Conservation (phyloP, 2,888 invertebrate genomes). For the Pristionchus fissidentatus region DNA sequence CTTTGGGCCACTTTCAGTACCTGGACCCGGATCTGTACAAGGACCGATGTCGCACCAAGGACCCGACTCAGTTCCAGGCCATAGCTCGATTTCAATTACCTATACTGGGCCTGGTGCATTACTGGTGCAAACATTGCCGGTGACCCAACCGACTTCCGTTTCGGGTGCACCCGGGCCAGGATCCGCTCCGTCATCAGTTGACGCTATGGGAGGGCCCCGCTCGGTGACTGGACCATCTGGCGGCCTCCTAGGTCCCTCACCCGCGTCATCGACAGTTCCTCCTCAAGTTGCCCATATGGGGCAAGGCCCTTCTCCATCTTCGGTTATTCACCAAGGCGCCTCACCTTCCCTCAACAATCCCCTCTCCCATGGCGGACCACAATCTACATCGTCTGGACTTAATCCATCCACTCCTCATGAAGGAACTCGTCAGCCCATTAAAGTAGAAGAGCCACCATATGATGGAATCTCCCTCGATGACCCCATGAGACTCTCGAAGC, state of each 20-base stretch:
- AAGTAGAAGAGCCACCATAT: conserved; percentile 3
- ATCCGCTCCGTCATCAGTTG: no score
- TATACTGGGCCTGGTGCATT: conserved; percentile 5
- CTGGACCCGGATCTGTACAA: background rate
- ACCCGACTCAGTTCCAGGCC: background rate
- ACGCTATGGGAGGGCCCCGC: no score
- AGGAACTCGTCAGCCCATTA: background rate
- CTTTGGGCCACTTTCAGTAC: background rate
- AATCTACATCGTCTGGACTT: background rate
- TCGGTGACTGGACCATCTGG: background rate
- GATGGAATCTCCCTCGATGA: conserved; percentile 7
- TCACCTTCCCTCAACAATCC: background rate
- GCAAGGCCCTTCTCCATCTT: background rate
- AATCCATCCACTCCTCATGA: conserved; percentile 31
- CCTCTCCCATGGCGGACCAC: conserved; percentile 9
- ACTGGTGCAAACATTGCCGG: no score
- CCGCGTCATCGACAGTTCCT: background rate
- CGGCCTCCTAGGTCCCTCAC: background rate
- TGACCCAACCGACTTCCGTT: no score
- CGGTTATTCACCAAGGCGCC: background rate
- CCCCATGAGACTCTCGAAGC: background rate
- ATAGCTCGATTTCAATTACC: background rate
- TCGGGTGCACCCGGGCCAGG: no score
- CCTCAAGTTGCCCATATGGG: no score
- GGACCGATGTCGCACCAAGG: background rate